Conservation (phyloP, 2,113 vertebrate genomes). For the Vulpes ferrilata region DNA sequence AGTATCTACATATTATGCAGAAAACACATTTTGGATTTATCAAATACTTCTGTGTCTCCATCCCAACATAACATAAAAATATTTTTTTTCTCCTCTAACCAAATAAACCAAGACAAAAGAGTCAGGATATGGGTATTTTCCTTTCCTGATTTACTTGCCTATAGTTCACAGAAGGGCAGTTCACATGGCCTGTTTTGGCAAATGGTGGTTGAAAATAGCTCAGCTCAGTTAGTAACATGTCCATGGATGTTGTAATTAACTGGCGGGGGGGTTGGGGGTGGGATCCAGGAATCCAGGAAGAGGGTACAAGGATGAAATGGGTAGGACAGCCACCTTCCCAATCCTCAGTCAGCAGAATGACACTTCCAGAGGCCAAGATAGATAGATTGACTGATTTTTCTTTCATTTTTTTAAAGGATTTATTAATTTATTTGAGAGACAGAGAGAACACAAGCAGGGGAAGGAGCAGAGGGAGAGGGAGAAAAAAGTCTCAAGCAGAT, state of each 20-base stretch:
- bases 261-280: too few species aligned
- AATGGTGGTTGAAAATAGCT: not conserved
- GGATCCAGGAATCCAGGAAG: not conserved
- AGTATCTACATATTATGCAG: not conserved
- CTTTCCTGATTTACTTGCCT: not conserved
- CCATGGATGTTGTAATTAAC: not conserved
- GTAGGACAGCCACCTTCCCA: not conserved
- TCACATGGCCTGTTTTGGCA: not conserved
- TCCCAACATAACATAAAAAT: conserved; percentile 3
- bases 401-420: too few species aligned
- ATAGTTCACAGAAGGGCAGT: not conserved
- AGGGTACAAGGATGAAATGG: not conserved
- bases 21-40: not conserved
- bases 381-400: not conserved
- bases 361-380: too few species aligned
- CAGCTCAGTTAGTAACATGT: not conserved
- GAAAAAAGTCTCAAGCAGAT: not conserved
- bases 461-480: not conserved
- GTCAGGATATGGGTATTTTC: not conserved
- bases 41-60: conserved; percentile 11
- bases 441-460: not conserved
- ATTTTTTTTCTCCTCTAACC: not conserved
- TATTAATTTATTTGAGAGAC: not conserved
- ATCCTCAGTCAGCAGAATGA: not conserved
- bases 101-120: not conserved